phyloP scores from a whole-genome alignment of 2,113 vertebrate genomes.

The Notothenia rossii region DNA sequence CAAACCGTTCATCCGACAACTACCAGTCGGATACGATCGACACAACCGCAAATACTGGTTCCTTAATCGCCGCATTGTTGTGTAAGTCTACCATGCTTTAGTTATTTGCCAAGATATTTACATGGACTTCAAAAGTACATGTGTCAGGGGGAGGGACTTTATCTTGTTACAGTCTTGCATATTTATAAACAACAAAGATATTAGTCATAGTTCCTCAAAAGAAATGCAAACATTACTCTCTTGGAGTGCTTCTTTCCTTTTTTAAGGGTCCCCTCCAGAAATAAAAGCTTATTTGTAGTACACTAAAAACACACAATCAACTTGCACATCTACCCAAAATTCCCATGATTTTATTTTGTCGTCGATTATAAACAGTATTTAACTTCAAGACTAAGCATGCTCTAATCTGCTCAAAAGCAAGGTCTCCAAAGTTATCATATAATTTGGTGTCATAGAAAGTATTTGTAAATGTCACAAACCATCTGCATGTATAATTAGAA shows the following conservation, averaged over 20 bases:
- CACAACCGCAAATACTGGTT: conserved; percentile 98
- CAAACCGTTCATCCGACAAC: conserved; percentile 94
- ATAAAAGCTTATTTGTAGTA: background rate
- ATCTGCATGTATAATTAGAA: background rate
- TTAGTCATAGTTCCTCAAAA: too few relatives aligned
- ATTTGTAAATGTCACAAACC: conserved; percentile 5
- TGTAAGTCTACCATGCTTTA: conserved; percentile 87
- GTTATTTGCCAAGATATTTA: background rate
- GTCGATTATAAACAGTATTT: background rate
- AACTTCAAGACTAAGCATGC: background rate
- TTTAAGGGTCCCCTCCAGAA: background rate
- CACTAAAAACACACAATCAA: background rate
- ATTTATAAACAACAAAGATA: background rate
- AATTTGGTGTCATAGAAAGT: background rate
- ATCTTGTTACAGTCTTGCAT: background rate
- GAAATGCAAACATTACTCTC: too few relatives aligned
- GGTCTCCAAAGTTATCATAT: background rate
- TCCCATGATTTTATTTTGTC: background rate
- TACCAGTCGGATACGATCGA: conserved; percentile 94
- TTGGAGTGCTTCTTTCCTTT: background rate
- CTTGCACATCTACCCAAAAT: background rate
- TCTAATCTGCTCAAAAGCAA: background rate
- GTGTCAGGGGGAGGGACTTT: background rate
- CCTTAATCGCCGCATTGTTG: conserved; percentile 92
- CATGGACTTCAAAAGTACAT: background rate